phyloP scores from a whole-genome alignment of 2,888 invertebrate genomes.

The Cremastinae sp. region DNA sequence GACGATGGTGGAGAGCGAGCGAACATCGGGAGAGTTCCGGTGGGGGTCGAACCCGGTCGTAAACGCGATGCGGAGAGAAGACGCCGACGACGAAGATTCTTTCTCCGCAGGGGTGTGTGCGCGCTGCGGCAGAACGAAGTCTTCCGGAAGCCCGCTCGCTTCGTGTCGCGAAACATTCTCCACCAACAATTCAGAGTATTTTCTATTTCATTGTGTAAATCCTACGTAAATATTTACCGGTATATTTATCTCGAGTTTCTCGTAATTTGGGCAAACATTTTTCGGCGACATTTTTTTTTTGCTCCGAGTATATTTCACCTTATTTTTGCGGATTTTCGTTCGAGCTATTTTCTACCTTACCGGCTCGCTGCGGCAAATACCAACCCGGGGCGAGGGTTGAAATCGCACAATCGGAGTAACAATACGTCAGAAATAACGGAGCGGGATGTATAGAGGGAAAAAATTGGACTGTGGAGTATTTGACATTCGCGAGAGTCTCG shows the following conservation, averaged over 20 bases:
- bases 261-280: background rate
- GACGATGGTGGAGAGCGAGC: conserved; percentile 11
- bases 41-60: conserved; percentile 51
- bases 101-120: conserved; percentile 59
- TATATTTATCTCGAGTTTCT: background rate
- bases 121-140: conserved; percentile 53
- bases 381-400: background rate
- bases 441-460: too few species aligned
- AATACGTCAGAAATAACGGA: too few species aligned
- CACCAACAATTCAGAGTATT: background rate
- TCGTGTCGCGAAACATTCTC: conserved; percentile 66
- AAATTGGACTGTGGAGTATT: too few species aligned
- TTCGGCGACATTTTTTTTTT: background rate
- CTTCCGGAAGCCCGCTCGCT: conserved; percentile 66
- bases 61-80: conserved; percentile 48
- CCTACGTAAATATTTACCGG: too few species aligned
- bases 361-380: conserved; percentile 70
- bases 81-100: background rate
- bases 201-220: too few species aligned
- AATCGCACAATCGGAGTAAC: background rate
- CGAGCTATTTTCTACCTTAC: background rate
- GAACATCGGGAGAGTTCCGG: conserved; percentile 23
- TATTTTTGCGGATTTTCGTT: too few species aligned
- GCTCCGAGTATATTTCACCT: conserved; percentile 4
- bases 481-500: background rate